A percentile compares a stretch with the other conserved stretches of the same genome.
Conservation (phyloP, 2,888 invertebrate species). For the Trichogramma evanescens region DNA sequence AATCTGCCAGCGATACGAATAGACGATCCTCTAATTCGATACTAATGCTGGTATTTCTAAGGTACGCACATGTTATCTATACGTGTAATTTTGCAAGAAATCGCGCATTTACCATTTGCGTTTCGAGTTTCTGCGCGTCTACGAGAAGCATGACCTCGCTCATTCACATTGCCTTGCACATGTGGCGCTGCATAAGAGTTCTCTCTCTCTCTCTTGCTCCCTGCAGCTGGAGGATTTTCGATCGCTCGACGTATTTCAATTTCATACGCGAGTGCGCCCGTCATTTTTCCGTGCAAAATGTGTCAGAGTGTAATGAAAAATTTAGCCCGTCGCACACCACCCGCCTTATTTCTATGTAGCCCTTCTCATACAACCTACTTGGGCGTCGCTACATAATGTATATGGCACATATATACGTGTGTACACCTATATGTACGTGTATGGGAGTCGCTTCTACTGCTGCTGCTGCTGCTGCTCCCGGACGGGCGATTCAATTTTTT, state of each 20-base stretch:
- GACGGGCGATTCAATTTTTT: constrained; percentile 16
- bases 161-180: no score
- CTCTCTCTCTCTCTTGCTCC: background rate
- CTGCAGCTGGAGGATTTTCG: constrained; percentile 22
- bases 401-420: background rate
- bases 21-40: no score
- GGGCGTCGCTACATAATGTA: background rate
- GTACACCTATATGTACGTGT: background rate
- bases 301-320: constrained; percentile 38
- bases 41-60: no score
- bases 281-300: constrained; percentile 34
- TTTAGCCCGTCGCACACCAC: constrained; percentile 28
- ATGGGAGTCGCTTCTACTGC: background rate
- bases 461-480: background rate
- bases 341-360: background rate
- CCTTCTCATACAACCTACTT: background rate
- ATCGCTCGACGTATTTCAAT: constrained; percentile 40
- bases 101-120: constrained; percentile 1
- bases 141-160: no score
- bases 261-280: constrained; percentile 36
- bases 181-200: background rate
- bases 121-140: background rate
- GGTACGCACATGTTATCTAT: no score
- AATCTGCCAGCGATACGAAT: no score
- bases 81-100: no score